Conservation (phyloP, 2,888 invertebrate genomes). For the Drosophila leonis region DNA sequence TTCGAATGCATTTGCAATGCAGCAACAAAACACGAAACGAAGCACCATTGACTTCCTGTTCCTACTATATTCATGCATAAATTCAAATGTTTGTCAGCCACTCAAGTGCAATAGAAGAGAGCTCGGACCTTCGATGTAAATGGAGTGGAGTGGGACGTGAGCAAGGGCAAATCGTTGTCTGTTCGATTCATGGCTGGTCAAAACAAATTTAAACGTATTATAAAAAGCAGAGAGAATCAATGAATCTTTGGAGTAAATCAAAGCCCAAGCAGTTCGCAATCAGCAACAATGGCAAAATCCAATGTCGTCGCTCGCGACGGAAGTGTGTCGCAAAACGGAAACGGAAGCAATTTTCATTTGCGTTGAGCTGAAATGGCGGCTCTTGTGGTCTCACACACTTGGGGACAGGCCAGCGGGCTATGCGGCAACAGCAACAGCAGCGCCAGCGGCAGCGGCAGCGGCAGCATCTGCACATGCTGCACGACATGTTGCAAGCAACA, state of each 20-base stretch:
- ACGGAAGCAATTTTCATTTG: constrained; percentile 82
- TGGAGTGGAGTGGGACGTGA: not conserved
- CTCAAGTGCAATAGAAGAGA: constrained; percentile 49
- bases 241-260: constrained; percentile 46
- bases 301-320: constrained; percentile 60
- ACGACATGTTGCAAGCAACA: constrained; percentile 70
- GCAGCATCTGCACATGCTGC: constrained; percentile 48
- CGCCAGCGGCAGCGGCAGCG: constrained; percentile 26
- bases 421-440: constrained; percentile 32
- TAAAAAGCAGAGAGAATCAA: constrained; percentile 20
- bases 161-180: constrained; percentile 35
- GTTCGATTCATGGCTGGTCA: constrained; percentile 58
- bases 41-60: constrained; percentile 22
- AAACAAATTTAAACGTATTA: constrained; percentile 51
- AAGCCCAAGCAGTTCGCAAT: constrained; percentile 55
- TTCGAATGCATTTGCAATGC: constrained; percentile 72
- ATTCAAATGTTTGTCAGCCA: constrained; percentile 69
- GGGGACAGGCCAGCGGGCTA: constrained; percentile 28
- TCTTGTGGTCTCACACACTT: constrained; percentile 55
- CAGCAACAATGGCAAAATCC: constrained; percentile 71
- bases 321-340: constrained; percentile 68
- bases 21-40: constrained; percentile 28
- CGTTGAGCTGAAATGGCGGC: constrained; percentile 69
- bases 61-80: constrained; percentile 68
- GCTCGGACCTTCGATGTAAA: constrained; percentile 3